Base-by-base conservation (phyloP, 1,140 invertebrate genomes). In the Cyclargus thomasi region DNA sequence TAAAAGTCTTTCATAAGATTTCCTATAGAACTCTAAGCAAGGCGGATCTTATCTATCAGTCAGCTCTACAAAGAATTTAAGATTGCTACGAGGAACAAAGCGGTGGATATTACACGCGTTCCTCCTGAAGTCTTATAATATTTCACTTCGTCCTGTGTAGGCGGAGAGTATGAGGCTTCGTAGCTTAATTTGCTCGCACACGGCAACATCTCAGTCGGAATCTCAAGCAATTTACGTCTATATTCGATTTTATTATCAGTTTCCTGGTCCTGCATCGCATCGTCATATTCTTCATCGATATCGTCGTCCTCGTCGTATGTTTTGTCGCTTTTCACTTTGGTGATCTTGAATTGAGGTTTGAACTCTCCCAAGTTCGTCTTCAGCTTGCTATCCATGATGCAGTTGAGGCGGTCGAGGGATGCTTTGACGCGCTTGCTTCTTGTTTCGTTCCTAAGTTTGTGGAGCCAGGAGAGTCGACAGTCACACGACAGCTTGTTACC, bases 401-500 rank as follows among this genome's bases (percentile, higher is more conserved):
- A 96, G 69, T 91, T 93, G 17, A 95, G 90, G 39, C 94, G 91
- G 35, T 93, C 92, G 62, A 96, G 88, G 14, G 93, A 92, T 53
- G 92, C 90, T 70, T 92, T 92, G 62, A 95, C 88, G 72, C 93
- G 92, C 68, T 91, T 88, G 79, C 94, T 95, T 78, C 92, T 92
- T 53, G 95, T 95, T 76, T 95, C 94, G 84, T 95, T 95, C 64
- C 92, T 92, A 65, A 96, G 85, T 71, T 92, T 92, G 80, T 94
- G 94, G 73, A 96, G 92, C 95, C 95, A 96, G 16, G 93, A 91
- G 53, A 96, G 91, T n/a, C 94, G 94, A 78, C 95, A 96, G 90
- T 96, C 95, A 82, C 95, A 96, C 70, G 92, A 92, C 81, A 96
- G 92, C 76, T 93, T 93, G 90, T 96, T 96, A 80, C 94, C 95